Percentiles rank a stretch among this genome's conserved stretches.
Evolutionary conservation across 2,113 vertebrate genomes (phyloP).

Genomic region (Harpagus bidentatus): DNA sequence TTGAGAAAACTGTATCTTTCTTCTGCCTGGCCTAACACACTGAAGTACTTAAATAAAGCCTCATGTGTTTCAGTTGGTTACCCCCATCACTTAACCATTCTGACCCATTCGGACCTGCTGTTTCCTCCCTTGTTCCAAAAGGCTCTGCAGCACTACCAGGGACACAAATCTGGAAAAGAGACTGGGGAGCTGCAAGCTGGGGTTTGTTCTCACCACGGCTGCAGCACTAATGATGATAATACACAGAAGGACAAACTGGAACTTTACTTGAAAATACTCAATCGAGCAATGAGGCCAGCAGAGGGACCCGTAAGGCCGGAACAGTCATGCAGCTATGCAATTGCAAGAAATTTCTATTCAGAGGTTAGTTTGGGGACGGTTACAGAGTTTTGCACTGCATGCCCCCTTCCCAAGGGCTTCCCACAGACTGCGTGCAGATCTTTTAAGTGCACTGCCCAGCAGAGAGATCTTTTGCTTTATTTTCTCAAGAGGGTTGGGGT

Average conservation of each 20-base stretch:
- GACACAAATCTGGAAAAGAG: not conserved
- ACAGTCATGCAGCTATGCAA: rapidly evolving
- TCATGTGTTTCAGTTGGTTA: not conserved
- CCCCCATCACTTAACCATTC: not conserved
- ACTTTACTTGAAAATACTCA: not conserved
- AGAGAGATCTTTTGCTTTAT: not conserved
- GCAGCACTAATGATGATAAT: not conserved
- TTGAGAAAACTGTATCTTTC: not conserved
- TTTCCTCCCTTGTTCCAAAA: not conserved
- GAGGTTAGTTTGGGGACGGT: not conserved
- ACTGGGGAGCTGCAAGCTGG: not conserved
- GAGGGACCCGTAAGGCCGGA: slow-evolving; percentile 23
- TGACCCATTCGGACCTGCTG: not conserved
- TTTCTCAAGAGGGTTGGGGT: not conserved
- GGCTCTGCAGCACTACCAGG: not conserved
- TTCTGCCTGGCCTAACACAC: not conserved
- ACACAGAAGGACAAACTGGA: not conserved
- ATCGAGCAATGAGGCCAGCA: not conserved
- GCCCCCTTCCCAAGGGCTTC: not conserved
- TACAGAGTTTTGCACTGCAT: not conserved
- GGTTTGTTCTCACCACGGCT: not conserved
- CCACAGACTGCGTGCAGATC: not conserved
- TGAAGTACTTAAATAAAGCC: not conserved
- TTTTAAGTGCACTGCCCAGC: not conserved
- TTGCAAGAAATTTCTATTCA: not conserved